A percentile compares a stretch with the other conserved stretches of the same genome.
These are phyloP conservation scores for Macrosteles quadrilineatus DNA, from an alignment of 1,140 invertebrate species.

Conservation along the genomic window DNA sequence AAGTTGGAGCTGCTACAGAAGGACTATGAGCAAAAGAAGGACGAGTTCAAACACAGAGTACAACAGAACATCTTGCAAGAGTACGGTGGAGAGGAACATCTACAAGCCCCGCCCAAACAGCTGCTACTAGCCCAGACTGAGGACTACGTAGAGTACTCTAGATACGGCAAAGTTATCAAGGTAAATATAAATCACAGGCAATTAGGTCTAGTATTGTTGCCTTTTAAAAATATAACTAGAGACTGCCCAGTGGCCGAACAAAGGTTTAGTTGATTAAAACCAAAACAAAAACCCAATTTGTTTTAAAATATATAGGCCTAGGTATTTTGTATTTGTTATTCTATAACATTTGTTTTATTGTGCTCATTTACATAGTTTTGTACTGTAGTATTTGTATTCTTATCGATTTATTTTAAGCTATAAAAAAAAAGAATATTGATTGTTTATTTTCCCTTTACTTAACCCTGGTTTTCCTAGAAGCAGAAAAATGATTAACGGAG, in stretches of 20 bases:
- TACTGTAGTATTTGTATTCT: no score
- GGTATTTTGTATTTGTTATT: no score
- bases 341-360: no score
- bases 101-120: constrained; percentile 81
- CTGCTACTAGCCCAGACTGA: constrained; percentile 93
- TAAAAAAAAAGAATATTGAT: no score
- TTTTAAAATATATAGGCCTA: no score
- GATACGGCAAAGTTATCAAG: constrained; percentile 83
- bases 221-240: constrained; percentile 11
- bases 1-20: constrained; percentile 91
- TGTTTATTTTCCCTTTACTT: no score
- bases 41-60: constrained; percentile 52
- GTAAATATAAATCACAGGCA: constrained; percentile 35
- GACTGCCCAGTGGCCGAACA: not conserved
- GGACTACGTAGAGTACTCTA: constrained; percentile 94
- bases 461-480: no score
- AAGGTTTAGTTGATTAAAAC: not conserved
- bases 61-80: constrained; percentile 78
- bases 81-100: constrained; percentile 92
- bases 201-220: constrained; percentile 7
- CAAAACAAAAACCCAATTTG: no score
- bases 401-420: no score
- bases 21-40: constrained; percentile 88
- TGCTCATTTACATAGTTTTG: no score
- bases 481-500: no score